Conservation (phyloP, 2,113 vertebrate species). For the Danionella cerebrum region DNA sequence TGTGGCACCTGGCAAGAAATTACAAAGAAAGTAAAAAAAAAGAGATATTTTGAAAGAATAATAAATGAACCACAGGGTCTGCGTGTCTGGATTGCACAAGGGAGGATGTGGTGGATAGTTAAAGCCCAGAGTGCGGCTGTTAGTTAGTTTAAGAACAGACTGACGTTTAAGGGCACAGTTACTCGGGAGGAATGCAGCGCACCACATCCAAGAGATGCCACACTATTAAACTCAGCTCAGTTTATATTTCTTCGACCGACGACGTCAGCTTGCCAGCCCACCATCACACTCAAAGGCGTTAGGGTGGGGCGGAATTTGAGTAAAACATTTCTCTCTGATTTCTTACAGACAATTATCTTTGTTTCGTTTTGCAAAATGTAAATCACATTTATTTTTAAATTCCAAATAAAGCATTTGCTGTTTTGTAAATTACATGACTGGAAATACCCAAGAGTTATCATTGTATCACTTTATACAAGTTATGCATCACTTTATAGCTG, state of each 20-base stretch:
- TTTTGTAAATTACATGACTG: too few relatives aligned
- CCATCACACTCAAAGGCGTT: conserved; percentile 2
- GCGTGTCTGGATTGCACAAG: conserved; percentile 12
- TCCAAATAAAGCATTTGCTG: too few relatives aligned
- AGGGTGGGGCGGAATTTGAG: too few relatives aligned
- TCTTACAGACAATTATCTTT: too few relatives aligned
- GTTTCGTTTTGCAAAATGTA: too few relatives aligned
- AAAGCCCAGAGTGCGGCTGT: conserved; percentile 24
- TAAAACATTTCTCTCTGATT: too few relatives aligned
- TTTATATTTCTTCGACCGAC: conserved; percentile 13
- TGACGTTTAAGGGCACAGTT: conserved; percentile 1
- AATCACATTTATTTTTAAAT: too few relatives aligned
- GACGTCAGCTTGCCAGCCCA: conserved; percentile 13
- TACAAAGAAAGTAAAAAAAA: neutral
- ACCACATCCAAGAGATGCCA: conserved; percentile 31
- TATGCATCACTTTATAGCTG: too few relatives aligned
- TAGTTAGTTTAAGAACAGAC: conserved; percentile 36
- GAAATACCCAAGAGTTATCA: too few relatives aligned
- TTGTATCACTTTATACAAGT: too few relatives aligned
- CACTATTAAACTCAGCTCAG: conserved; percentile 21
- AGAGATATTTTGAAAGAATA: conserved; percentile 11
- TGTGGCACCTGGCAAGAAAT: conserved; percentile 25
- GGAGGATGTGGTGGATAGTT: conserved; percentile 25
- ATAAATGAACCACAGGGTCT: conserved; percentile 21
- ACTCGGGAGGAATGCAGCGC: conserved; percentile 6